Conservation (phyloP, 2,888 invertebrate species). For the Tinea trinotella region DNA sequence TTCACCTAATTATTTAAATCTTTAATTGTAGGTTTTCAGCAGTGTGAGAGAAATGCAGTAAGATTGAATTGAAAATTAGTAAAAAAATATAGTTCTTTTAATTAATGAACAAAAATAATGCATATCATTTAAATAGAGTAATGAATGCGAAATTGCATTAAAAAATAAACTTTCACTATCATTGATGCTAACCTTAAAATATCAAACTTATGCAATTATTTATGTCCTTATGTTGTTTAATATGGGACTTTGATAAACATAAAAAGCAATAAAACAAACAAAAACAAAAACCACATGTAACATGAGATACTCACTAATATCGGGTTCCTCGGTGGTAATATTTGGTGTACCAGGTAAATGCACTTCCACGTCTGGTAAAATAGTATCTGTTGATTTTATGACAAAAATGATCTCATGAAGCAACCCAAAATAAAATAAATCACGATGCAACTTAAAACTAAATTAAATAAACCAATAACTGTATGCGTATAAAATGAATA, state of each 20-base stretch:
- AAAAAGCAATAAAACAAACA: slow-evolving; percentile 27
- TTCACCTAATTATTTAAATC: slow-evolving; percentile 1
- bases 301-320: slow-evolving; percentile 61
- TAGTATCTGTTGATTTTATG: slow-evolving; percentile 64
- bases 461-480: slow-evolving; percentile 16
- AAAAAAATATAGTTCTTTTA: not conserved
- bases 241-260: not conserved
- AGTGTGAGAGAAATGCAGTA: not conserved
- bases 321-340: slow-evolving; percentile 52
- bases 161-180: slow-evolving; percentile 6
- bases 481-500: slow-evolving; percentile 16
- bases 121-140: no score
- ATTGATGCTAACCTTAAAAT: slow-evolving; percentile 10
- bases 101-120: not conserved
- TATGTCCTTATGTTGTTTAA: not conserved
- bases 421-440: slow-evolving; percentile 12
- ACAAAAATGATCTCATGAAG: slow-evolving; percentile 33
- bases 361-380: slow-evolving; percentile 62
- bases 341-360: slow-evolving; percentile 55
- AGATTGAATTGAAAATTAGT: not conserved
- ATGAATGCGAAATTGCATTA: no score
- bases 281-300: slow-evolving; percentile 15
- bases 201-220: not conserved
- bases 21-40: no score
- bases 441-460: slow-evolving; percentile 19